Percentiles rank a stretch among this genome's conserved stretches.
phyloP scores from a whole-genome alignment of 1,140 invertebrate genomes.

The Eueides isabella region DNA sequence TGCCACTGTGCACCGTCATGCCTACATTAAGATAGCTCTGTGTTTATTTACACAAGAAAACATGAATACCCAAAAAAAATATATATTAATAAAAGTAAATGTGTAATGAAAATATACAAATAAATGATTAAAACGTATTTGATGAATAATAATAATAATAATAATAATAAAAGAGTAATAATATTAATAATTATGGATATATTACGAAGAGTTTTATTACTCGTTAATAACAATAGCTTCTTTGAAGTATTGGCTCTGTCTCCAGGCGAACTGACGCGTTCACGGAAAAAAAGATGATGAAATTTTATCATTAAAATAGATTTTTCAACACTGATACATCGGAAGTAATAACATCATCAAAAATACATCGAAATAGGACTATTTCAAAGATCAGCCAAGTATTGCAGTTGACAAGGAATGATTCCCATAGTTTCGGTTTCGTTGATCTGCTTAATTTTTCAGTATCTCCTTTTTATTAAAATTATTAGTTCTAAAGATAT shows the following conservation, averaged over 20 bases:
- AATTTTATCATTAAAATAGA: slow-evolving; percentile 73
- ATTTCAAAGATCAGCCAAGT: slow-evolving; percentile 27
- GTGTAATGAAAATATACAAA: slow-evolving; percentile 77
- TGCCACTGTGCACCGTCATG: slow-evolving; percentile 71
- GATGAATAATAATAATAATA: slow-evolving; percentile 67
- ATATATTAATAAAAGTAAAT: slow-evolving; percentile 76
- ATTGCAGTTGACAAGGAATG: slow-evolving; percentile 30
- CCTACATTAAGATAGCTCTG: slow-evolving; percentile 66
- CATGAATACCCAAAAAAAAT: slow-evolving; percentile 63
- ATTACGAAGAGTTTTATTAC: slow-evolving; percentile 81
- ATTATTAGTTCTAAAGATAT: background rate
- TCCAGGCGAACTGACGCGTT: slow-evolving; percentile 93
- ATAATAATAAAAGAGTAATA: slow-evolving; percentile 52
- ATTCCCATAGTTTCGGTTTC: slow-evolving; percentile 13
- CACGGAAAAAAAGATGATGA: slow-evolving; percentile 80
- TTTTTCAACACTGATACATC: slow-evolving; percentile 48
- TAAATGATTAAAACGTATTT: slow-evolving; percentile 67
- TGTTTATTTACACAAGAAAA: slow-evolving; percentile 60
- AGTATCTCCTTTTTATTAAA: background rate
- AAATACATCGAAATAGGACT: slow-evolving; percentile 4
- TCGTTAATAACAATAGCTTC: slow-evolving; percentile 91
- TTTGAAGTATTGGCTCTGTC: slow-evolving; percentile 97
- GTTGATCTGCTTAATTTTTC: background rate
- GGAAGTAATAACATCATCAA: slow-evolving; percentile 39
- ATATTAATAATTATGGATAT: slow-evolving; percentile 64